Percentiles rank a stretch among this genome's conserved stretches.
Evolutionary conservation across 2,797 vertebrate genomes (phyloP).

Genomic region (Tympanoctomys barrerae): DNA sequence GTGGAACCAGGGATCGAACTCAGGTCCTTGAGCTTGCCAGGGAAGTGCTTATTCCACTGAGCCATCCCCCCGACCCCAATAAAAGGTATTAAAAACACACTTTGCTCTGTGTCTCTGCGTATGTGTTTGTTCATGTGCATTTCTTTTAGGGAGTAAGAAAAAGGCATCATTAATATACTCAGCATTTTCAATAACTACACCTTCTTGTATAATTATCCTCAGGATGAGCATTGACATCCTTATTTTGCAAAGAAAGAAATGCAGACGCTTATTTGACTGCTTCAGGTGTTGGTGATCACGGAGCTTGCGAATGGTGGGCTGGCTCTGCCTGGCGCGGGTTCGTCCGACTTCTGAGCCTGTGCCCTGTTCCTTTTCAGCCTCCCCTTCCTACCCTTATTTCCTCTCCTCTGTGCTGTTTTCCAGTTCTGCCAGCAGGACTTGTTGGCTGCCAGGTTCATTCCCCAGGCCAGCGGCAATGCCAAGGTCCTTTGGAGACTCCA

Average conservation of each 20-base stretch:
- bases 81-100: neutral
- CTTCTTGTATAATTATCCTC: neutral
- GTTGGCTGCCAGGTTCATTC: neutral
- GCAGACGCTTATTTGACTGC: neutral
- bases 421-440: neutral
- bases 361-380: neutral
- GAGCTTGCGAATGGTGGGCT: neutral
- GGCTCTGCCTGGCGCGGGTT: neutral
- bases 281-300: neutral
- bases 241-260: conserved; percentile 21
- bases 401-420: neutral
- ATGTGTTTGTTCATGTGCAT: neutral
- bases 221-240: neutral
- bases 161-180: neutral
- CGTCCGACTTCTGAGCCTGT: neutral
- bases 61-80: too few species aligned
- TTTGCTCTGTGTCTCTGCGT: neutral
- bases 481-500: neutral
- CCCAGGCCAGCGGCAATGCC: neutral
- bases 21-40: too few species aligned
- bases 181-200: neutral
- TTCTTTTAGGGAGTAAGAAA: neutral
- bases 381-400: neutral
- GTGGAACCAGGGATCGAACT: too few species aligned
- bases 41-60: too few species aligned